A percentile compares a stretch with the other conserved stretches of the same genome.
These are phyloP conservation scores for Drosophila longiperda DNA, from an alignment of 2,888 invertebrate species.

Conservation along the genomic window DNA sequence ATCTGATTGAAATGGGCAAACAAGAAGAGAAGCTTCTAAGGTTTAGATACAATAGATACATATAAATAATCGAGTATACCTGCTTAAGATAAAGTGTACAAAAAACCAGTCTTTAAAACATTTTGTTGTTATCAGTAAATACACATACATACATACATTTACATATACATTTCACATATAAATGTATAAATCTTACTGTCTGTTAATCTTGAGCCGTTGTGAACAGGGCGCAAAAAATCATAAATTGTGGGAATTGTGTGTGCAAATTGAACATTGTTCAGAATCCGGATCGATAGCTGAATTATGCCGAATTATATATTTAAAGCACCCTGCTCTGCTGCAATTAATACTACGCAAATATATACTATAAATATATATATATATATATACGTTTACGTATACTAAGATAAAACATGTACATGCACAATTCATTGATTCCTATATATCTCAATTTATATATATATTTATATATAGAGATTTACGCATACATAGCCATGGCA, in stretches of 20 bases:
- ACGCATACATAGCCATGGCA: slow-evolving; percentile 26
- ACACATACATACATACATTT: slow-evolving; percentile 26
- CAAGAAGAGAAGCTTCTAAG: slow-evolving; percentile 11
- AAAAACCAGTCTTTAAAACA: slow-evolving; percentile 84
- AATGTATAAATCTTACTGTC: slow-evolving; percentile 44
- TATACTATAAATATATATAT: slow-evolving; percentile 2
- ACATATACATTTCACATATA: slow-evolving; percentile 34
- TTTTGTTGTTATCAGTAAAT: slow-evolving; percentile 58
- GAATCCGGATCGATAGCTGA: slow-evolving; percentile 3
- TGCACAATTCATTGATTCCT: slow-evolving; percentile 20
- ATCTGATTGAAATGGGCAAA: slow-evolving; percentile 11
- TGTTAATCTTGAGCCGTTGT: slow-evolving; percentile 25
- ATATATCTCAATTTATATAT: slow-evolving; percentile 3
- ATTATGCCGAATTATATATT: slow-evolving; percentile 5
- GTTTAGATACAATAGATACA: slow-evolving; percentile 34
- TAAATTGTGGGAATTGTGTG: background rate
- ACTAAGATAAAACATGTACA: slow-evolving; percentile 22
- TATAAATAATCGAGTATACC: slow-evolving; percentile 55
- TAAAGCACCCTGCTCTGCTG: slow-evolving; percentile 37
- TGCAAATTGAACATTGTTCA: slow-evolving; percentile 5
- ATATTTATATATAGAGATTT: slow-evolving; percentile 2
- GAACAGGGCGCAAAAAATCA: slow-evolving; percentile 25
- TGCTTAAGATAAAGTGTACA: slow-evolving; percentile 82
- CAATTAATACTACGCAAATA: slow-evolving; percentile 26
- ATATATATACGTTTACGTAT: slow-evolving; percentile 1